Conservation (phyloP, 2,113 vertebrate genomes). For the Datnioides undecimradiatus region DNA sequence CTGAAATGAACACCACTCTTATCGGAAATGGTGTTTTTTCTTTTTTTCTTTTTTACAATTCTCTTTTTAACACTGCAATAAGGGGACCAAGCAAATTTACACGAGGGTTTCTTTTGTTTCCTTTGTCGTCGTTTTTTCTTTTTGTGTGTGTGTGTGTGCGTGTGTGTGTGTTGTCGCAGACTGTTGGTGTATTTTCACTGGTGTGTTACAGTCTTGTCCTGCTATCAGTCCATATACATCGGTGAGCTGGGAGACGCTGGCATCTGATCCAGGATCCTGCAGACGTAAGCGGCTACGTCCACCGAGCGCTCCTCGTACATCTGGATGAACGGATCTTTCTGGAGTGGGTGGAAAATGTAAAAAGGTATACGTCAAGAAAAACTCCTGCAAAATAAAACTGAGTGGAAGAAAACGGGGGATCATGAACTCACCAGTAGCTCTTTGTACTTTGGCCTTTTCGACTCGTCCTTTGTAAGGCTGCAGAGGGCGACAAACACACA, state of each 20-base stretch:
- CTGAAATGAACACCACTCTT: conserved; percentile 89
- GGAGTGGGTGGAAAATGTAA: conserved; percentile 18
- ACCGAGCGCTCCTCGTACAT: conserved; percentile 98
- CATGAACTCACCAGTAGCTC: conserved; percentile 94
- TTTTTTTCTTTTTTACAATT: conserved; percentile 45
- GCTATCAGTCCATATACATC: conserved; percentile 94
- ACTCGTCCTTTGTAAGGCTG: conserved; percentile 99
- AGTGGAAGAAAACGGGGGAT: not conserved
- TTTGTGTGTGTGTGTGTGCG: not conserved
- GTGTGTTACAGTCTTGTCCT: conserved; percentile 79
- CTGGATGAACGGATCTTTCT: conserved; percentile 98
- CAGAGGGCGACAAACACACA: not conserved
- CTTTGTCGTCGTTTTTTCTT: conserved; percentile 35
- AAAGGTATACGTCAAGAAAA: not conserved
- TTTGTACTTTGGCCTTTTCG: conserved; percentile 99
- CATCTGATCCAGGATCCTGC: conserved; percentile 98
- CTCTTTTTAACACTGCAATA: conserved; percentile 86
- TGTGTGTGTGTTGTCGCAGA: conserved; percentile 25
- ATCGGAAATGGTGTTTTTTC: conserved; percentile 85
- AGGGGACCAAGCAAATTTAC: conserved; percentile 88
- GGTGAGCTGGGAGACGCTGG: conserved; percentile 96
- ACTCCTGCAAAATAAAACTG: not conserved
- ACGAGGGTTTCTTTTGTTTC: conserved; percentile 75
- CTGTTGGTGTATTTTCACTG: conserved; percentile 23
- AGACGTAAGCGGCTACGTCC: conserved; percentile 95